phyloP scores from a whole-genome alignment of 2,113 vertebrate species.

The Limanda limanda region DNA sequence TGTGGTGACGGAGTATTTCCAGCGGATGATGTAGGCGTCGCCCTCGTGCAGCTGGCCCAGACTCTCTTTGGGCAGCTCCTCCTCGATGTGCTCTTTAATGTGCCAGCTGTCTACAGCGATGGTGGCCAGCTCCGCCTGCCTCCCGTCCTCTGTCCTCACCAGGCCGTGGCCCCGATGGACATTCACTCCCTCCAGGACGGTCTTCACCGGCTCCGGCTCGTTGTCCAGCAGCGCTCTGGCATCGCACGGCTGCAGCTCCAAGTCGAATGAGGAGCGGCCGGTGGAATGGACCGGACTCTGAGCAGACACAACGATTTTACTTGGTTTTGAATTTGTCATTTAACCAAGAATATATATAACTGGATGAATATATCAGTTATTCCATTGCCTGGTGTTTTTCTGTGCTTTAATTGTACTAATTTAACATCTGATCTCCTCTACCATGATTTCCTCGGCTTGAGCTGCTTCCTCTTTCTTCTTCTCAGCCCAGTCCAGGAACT shows the following conservation, averaged over 20 bases:
- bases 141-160: conserved; percentile 78
- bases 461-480: conserved; percentile 77
- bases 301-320: not conserved
- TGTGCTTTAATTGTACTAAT: too few species aligned
- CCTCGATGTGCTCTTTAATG: conserved; percentile 83
- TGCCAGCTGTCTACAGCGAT: conserved; percentile 82
- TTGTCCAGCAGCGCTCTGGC: conserved; percentile 74
- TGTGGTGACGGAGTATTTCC: conserved; percentile 85
- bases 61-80: conserved; percentile 75
- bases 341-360: not conserved
- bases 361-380: too few species aligned
- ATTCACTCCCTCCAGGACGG: conserved; percentile 81
- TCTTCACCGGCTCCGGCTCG: conserved; percentile 54
- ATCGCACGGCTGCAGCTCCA: conserved; percentile 80
- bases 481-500: conserved; percentile 87
- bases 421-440: conserved; percentile 10
- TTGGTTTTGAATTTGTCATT: not conserved
- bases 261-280: conserved; percentile 54
- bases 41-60: conserved; percentile 83
- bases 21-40: conserved; percentile 84
- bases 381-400: too few species aligned
- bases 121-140: conserved; percentile 80
- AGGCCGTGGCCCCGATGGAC: conserved; percentile 82
- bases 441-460: conserved; percentile 79
- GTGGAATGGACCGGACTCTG: conserved; percentile 73